A percentile compares a stretch with the other conserved stretches of the same genome.
Conservation (phyloP, 1,140 invertebrate species). For the Goniozus legneri region DNA sequence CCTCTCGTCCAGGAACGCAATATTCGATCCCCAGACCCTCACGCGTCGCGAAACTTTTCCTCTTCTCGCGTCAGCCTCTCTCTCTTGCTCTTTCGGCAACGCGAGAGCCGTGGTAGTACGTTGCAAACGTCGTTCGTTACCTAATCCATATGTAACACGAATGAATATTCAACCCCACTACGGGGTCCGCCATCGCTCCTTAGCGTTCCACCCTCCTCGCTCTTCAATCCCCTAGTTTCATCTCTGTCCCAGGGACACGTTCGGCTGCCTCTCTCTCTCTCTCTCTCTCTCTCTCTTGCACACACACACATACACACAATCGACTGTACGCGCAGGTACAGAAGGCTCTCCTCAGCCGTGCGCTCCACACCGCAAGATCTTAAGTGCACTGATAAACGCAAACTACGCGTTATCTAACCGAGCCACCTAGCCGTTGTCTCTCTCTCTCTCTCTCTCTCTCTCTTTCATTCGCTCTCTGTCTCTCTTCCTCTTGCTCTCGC, state of each 20-base stretch:
- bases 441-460: constrained; percentile 7
- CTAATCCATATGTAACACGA: constrained; percentile 54
- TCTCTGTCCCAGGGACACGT: too few relatives aligned
- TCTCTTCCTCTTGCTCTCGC: neutral
- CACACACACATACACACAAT: too few relatives aligned
- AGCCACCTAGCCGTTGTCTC: constrained; percentile 8
- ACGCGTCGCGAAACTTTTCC: too few relatives aligned
- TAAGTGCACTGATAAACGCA: constrained; percentile 29
- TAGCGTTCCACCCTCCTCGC: neutral
- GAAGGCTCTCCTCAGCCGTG: neutral
- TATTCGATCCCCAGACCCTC: neutral
- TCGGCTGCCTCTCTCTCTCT: too few relatives aligned
- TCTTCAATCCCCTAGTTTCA: neutral
- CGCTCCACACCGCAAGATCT: constrained; percentile 20
- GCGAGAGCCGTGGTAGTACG: constrained; percentile 15
- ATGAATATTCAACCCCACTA: constrained; percentile 51
- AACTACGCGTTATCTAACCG: constrained; percentile 15
- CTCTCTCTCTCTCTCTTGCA: too few relatives aligned
- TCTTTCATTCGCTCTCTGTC: neutral
- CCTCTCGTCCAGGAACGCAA: neutral
- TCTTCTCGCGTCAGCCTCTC: neutral
- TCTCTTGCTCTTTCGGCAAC: constrained; percentile 31
- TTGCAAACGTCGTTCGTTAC: constrained; percentile 31
- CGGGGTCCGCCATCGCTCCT: constrained; percentile 14
- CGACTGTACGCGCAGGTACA: too few relatives aligned